phyloP scores from a whole-genome alignment of 2,888 invertebrate species.

The Parnassius smintheus region DNA sequence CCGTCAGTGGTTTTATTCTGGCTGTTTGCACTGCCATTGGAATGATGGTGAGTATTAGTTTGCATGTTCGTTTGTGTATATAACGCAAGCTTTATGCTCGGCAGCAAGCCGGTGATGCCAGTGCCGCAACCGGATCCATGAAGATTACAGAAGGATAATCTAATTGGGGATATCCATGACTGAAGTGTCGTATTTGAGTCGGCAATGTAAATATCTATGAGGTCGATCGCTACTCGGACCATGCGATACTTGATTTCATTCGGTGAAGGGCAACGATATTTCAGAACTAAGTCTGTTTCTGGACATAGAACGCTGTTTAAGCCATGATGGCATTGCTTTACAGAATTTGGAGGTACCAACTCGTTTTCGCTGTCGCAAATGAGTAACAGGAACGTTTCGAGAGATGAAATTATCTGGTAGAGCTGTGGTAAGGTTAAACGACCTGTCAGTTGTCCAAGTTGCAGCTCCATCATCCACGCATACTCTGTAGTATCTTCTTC shows the following conservation, averaged over 20 bases:
- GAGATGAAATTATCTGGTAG: conserved; percentile 91
- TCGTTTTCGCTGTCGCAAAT: conserved; percentile 95
- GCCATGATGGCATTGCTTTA: conserved; percentile 90
- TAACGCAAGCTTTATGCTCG: conserved; percentile 84
- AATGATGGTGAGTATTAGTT: conserved; percentile 75
- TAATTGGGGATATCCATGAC: conserved; percentile 93
- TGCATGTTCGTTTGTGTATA: conserved; percentile 85
- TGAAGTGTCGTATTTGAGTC: conserved; percentile 94
- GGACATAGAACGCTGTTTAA: conserved; percentile 85
- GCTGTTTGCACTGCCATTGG: conserved; percentile 73
- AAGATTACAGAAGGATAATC: conserved; percentile 95
- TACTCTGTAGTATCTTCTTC: conserved; percentile 98
- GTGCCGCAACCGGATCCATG: conserved; percentile 95
- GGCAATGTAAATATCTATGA: conserved; percentile 93
- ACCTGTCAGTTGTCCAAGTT: conserved; percentile 95
- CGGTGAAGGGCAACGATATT: conserved; percentile 89
- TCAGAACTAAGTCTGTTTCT: conserved; percentile 84
- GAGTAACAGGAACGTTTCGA: conserved; percentile 93
- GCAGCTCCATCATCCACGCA: conserved; percentile 97
- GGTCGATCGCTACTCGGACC: conserved; percentile 93
- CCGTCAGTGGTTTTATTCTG: conserved; percentile 63
- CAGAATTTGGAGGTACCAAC: conserved; percentile 89
- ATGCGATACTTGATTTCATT: conserved; percentile 96
- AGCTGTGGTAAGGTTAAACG: conserved; percentile 94
- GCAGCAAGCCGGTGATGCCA: conserved; percentile 92